phyloP scores from a whole-genome alignment of 2,113 vertebrate species.

The Puma concolor region DNA sequence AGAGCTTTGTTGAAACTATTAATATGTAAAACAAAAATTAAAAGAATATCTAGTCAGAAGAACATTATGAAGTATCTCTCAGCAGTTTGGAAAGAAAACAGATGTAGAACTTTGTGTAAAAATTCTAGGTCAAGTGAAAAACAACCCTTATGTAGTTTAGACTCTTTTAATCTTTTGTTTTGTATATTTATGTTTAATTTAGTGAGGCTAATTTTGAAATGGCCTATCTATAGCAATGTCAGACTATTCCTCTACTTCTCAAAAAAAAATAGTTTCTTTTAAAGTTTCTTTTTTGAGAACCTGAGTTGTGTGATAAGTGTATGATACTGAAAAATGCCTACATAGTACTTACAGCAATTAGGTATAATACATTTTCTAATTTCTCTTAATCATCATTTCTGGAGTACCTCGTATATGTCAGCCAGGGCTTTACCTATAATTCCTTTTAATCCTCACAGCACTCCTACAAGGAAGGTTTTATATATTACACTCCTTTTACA shows the following conservation, averaged over 20 bases:
- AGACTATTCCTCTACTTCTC: background rate
- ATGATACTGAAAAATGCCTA: constrained; percentile 4
- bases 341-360: background rate
- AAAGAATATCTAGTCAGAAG: background rate
- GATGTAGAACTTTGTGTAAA: constrained; percentile 38
- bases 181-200: constrained; percentile 39
- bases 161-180: background rate
- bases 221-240: background rate
- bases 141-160: background rate
- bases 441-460: background rate
- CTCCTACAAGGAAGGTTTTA: background rate
- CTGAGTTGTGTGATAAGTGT: background rate
- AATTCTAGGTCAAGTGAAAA: constrained; percentile 49
- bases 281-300: background rate
- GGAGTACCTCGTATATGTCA: background rate
- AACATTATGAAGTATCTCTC: background rate
- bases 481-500: background rate
- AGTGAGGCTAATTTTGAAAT: background rate
- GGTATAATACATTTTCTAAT: background rate
- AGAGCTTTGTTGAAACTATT: constrained; percentile 48
- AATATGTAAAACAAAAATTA: constrained; percentile 25
- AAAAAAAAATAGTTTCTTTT: constrained; percentile 29
- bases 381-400: constrained; percentile 27
- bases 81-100: constrained; percentile 30
- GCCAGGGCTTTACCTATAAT: background rate